Evolutionary conservation across 2,888 invertebrate species (phyloP).

Genomic region (Incurvaria masculella): DNA sequence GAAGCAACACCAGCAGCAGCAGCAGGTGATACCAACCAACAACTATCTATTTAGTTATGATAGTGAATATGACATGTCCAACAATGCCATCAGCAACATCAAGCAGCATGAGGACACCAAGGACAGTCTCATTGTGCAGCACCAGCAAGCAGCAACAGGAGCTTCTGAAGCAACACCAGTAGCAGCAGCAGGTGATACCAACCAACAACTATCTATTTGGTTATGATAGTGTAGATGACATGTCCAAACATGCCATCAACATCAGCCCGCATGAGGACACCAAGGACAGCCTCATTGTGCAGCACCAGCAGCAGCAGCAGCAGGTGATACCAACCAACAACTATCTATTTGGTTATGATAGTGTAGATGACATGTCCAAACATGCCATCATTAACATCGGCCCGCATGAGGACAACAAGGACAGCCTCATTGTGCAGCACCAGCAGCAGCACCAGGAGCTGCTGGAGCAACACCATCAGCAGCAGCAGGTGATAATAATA

Average conservation of each 20-base stretch:
- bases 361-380: slow-evolving; percentile 36
- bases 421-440: slow-evolving; percentile 47
- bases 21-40: too few relatives aligned
- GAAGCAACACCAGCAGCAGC: slow-evolving; percentile 2
- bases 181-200: not conserved
- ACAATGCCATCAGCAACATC: too few relatives aligned
- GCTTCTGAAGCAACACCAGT: slow-evolving; percentile 4
- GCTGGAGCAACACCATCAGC: slow-evolving; percentile 49
- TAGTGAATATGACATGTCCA: too few relatives aligned
- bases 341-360: not conserved
- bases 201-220: not conserved
- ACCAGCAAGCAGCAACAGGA: slow-evolving; percentile 24
- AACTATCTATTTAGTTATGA: too few relatives aligned
- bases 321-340: not conserved
- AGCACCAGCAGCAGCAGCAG: slow-evolving; percentile 49
- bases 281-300: slow-evolving; percentile 47
- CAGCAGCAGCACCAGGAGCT: slow-evolving; percentile 50
- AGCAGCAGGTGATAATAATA: too few relatives aligned
- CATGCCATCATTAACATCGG: slow-evolving; percentile 48
- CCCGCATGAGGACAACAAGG: slow-evolving; percentile 49
- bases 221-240: too few relatives aligned
- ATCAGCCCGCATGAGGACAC: slow-evolving; percentile 52
- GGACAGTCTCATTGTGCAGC: slow-evolving; percentile 48
- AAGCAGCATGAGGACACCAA: slow-evolving; percentile 51
- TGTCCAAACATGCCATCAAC: slow-evolving; percentile 39